Percentiles rank a stretch among this genome's conserved stretches.
phyloP scores from a whole-genome alignment of 2,113 vertebrate genomes.

The Neogobius melanostomus region DNA sequence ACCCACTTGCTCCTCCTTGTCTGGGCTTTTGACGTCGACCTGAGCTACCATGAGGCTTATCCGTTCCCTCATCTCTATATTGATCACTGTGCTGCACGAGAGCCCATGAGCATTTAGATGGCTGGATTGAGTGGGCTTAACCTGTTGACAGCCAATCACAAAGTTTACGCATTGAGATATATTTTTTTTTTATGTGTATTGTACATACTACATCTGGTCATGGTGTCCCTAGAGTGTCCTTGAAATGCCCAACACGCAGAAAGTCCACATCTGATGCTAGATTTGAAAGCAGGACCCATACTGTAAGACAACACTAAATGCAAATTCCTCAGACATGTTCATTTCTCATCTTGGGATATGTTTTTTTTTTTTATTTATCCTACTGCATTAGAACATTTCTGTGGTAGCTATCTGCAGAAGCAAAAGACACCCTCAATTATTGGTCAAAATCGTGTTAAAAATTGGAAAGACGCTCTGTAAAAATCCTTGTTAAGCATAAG shows the following conservation, averaged over 20 bases:
- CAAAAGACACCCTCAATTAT: not conserved
- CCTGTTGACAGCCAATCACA: constrained; percentile 39
- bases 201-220: not conserved
- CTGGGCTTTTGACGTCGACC: constrained; percentile 19
- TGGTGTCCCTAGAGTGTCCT: too few species aligned
- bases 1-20: not conserved
- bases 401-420: not conserved
- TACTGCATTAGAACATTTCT: not conserved
- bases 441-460: not conserved
- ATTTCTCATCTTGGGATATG: too few species aligned
- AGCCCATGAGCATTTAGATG: constrained; percentile 49
- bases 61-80: constrained; percentile 43
- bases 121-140: constrained; percentile 56
- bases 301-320: too few species aligned
- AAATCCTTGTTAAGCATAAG: not conserved
- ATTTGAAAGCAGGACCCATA: too few species aligned
- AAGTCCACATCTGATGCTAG: too few species aligned
- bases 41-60: constrained; percentile 26
- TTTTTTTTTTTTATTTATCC: too few species aligned
- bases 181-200: not conserved
- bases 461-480: not conserved
- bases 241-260: too few species aligned
- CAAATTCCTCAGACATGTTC: too few species aligned
- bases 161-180: not conserved
- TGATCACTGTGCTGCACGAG: constrained; percentile 48